A percentile compares a stretch with the other conserved stretches of the same genome.
Evolutionary conservation across 2,797 vertebrate species (phyloP).

Genomic region (Sebastes matsubarae): DNA sequence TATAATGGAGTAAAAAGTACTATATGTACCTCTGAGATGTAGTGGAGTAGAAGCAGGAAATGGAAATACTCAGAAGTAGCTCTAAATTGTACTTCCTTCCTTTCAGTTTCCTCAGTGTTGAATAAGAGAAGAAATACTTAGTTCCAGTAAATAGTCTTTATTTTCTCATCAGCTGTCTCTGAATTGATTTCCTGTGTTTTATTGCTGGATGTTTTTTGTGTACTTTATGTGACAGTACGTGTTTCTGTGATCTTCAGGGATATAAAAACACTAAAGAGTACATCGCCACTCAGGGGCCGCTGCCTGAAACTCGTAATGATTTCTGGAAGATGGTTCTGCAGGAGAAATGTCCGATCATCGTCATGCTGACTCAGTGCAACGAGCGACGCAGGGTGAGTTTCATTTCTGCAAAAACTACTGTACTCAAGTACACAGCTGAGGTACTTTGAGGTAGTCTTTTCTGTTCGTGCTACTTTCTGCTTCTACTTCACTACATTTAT

Average conservation of each 20-base stretch:
- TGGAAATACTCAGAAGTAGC: not conserved
- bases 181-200: too few relatives aligned
- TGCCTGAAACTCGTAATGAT: constrained; percentile 95
- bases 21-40: too few relatives aligned
- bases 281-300: constrained; percentile 95
- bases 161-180: too few relatives aligned
- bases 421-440: not conserved
- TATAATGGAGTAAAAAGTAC: not conserved
- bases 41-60: not conserved
- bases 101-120: not conserved
- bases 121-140: not conserved
- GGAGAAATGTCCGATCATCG: constrained; percentile 90
- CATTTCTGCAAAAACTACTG: not conserved
- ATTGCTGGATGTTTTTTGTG: not conserved
- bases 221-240: not conserved
- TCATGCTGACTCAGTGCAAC: constrained; percentile 97
- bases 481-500: not conserved
- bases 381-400: constrained; percentile 92
- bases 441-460: not conserved
- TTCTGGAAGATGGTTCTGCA: constrained; percentile 99
- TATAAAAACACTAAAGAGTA: constrained; percentile 92
- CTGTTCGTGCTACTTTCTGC: not conserved
- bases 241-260: constrained; percentile 79
- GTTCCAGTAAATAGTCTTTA: too few relatives aligned
- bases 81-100: not conserved